Base-by-base conservation (phyloP, 2,113 vertebrate genomes). In the Mixornis gularis region DNA sequence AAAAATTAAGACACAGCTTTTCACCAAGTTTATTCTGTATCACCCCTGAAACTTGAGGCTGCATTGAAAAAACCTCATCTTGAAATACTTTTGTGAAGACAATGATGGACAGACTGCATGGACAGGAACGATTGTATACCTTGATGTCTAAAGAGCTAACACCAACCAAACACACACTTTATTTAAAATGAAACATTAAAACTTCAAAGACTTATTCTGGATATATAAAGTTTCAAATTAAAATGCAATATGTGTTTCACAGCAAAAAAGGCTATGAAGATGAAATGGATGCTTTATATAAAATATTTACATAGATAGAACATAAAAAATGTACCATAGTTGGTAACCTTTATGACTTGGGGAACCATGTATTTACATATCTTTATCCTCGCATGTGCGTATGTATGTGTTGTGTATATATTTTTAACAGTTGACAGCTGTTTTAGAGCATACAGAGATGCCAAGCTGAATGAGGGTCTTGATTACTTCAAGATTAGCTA, bases 401-500 rank as follows among this genome's bases (percentile, higher is more conserved):
- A 96, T 92, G 96, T 97, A 87, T 98, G 98, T 98, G 98, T 98
- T 98, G 98, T 98, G 98, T 98, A 98, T 98, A 98, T 98, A 98
- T 98, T 98, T 98, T 98, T 98, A 98, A 98, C 98, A 98, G 98
- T 98, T 98, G 98, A 98, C 98, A 98, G 98, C 98, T 98, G 98
- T 98, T 98, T 98, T 98, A 97, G 97, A 98, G 98, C 97, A 98
- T 97, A 98, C 97, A 98, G 98, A 98, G 98, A 98, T 98, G 97
- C 97, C 97, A 98, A 97, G 97, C 97, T 98, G 98, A 98, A 98
- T 98, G 98, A 97, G 97, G 97, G 97, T 97, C 98, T 98, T 98
- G 98, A 98, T 98, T 98, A 98, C 98, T 98, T 98, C 97, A 98
- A 98, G 98, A 98, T 98, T 98, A 99, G 98, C 98, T 98, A 97